Base-by-base conservation (phyloP, 2,888 invertebrate genomes). In the Sycophila texana region DNA sequence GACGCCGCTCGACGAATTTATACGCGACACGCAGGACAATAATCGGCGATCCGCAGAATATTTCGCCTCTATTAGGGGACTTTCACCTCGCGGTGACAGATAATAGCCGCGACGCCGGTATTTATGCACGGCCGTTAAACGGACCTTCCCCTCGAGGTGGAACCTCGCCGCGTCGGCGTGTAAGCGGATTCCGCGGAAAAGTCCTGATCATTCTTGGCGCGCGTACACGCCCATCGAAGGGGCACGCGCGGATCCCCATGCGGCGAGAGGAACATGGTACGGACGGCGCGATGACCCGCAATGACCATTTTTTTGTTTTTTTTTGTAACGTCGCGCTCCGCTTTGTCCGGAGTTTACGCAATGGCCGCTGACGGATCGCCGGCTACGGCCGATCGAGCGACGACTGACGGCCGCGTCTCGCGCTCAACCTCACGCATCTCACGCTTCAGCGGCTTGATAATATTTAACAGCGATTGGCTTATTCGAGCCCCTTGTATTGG, bases 401-500 rank as follows among this genome's bases (percentile, higher is more conserved):
- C 49, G 53, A 63, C 30, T 20, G 16, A 14, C 67, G 12, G 68
- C 68, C n/a, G 61, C 39, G 61, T 30, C 16, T 26, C 30, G 61
- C 26, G 30, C 61, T n/a, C n/a, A 61, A 30, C 26, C 61, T 22
- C n/a, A 39, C 30, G 16, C 53, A 53, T n/a, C 39, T 39, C 39
- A 39, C 39, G 39, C 39, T 39, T 39, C 7, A n/a, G 26, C 5
- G 22, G 55, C 7, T 53, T 22, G 57, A 70, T 65, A 65, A 51
- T 77, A 77, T 71, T 76, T 77, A 71, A 77, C 76, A 77, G 76
- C 55, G 26, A 51, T 20, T 58, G 18, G n/a, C 39, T 39, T 63
- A 10, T 16, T 13, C 39, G 57, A 14, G 53, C 65, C 65, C 71
- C 71, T 71, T 65, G 71, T 71, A 71, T 51, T 55, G 58, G 47